These are phyloP conservation scores for Seira sanloemensis DNA, from an alignment of 2,888 invertebrate genomes.

Conservation along the genomic window DNA sequence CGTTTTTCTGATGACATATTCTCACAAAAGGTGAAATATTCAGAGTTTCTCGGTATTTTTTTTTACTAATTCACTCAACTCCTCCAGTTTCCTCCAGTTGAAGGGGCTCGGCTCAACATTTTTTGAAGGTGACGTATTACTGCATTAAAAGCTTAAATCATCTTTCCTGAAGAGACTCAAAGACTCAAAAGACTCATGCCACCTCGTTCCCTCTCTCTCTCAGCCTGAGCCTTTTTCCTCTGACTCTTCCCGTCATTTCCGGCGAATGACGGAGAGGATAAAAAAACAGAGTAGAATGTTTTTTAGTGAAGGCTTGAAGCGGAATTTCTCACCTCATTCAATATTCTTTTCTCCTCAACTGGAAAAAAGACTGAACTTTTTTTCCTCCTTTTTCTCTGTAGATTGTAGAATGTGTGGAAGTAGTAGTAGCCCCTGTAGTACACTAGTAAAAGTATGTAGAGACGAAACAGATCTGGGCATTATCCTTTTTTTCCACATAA, in stretches of 20 bases:
- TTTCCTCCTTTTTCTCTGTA: neutral
- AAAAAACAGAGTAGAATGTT: neutral
- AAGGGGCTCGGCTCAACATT: no score
- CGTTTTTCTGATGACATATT: no score
- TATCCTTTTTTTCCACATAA: neutral
- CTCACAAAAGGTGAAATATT: no score
- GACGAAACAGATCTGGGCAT: neutral
- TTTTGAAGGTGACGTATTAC: neutral
- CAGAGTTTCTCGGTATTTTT: no score
- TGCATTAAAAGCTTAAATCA: neutral
- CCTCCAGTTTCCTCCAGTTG: no score
- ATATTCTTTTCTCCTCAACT: neutral
- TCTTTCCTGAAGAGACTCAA: no score
- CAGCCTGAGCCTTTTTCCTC: neutral
- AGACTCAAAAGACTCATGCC: neutral
- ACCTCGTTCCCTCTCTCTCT: neutral
- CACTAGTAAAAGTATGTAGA: no score
- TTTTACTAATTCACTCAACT: neutral
- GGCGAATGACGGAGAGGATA: neutral
- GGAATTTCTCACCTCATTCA: conserved; percentile 23
- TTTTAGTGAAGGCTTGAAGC: neutral
- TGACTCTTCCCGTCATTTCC: neutral
- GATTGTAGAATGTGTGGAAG: neutral
- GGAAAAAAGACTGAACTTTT: no score
- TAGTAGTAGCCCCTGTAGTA: conserved; percentile 2